phyloP scores from a whole-genome alignment of 37 sponge, comb jelly and placozoan species.

The Mnemiopsis leidyi region DNA sequence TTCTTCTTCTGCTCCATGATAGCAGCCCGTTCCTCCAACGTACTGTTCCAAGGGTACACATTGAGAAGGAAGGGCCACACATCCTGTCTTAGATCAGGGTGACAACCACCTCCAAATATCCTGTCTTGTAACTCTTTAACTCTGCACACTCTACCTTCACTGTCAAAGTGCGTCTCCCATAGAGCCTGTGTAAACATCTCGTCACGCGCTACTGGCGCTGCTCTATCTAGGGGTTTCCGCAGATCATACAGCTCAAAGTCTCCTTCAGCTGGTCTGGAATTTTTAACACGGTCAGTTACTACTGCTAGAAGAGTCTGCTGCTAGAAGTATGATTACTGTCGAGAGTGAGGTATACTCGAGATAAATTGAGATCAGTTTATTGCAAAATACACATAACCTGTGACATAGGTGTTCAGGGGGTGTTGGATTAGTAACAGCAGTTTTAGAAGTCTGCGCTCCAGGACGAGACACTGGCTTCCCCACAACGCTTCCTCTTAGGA shows the following conservation, averaged over 20 bases:
- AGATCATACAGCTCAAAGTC: constrained; percentile 44
- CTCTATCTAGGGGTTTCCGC: neutral
- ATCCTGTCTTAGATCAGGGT: constrained; percentile 71
- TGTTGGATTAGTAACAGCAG: neutral
- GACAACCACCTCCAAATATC: constrained; percentile 69
- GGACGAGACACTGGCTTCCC: constrained; percentile 17
- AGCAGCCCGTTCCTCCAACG: constrained; percentile 77
- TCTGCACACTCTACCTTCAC: neutral
- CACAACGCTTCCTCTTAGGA: neutral
- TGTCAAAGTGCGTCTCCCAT: constrained; percentile 32
- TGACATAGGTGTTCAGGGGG: constrained; percentile 25
- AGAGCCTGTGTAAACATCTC: neutral
- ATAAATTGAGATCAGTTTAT: too few relatives aligned
- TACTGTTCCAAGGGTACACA: constrained; percentile 70
- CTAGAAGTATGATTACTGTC: too few relatives aligned
- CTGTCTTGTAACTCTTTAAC: constrained; percentile 33
- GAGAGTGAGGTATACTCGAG: too few relatives aligned
- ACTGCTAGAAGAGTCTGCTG: too few relatives aligned
- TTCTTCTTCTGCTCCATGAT: constrained; percentile 68
- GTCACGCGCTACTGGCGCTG: neutral
- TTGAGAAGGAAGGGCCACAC: constrained; percentile 89
- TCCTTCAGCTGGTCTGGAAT: neutral
- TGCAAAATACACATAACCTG: too few relatives aligned
- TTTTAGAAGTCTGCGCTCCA: neutral
- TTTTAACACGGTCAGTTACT: too few relatives aligned